phyloP scores from a whole-genome alignment of 1,140 invertebrate species.

The Drosophila nebulosa region DNA sequence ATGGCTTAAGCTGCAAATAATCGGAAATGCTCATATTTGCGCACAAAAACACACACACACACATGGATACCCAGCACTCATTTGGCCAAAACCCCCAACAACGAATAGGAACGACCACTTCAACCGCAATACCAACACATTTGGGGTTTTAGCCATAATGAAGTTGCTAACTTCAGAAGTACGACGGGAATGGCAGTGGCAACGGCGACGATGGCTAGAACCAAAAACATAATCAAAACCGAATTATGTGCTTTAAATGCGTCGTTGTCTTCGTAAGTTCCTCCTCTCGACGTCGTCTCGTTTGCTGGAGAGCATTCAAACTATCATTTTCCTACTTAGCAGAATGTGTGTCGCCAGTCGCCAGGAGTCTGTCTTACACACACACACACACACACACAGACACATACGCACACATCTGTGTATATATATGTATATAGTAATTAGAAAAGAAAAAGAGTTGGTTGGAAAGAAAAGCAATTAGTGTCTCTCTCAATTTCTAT shows the following conservation, averaged over 20 bases:
- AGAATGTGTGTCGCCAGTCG: constrained; percentile 76
- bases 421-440: constrained; percentile 54
- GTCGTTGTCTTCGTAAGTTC: constrained; percentile 16
- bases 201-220: constrained; percentile 10
- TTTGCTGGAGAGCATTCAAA: constrained; percentile 66
- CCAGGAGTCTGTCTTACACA: constrained; percentile 54
- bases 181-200: constrained; percentile 16
- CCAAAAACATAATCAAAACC: constrained; percentile 80
- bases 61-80: constrained; percentile 46
- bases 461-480: constrained; percentile 75
- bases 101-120: constrained; percentile 27
- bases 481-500: constrained; percentile 77
- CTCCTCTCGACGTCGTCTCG: constrained; percentile 21
- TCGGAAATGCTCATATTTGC: constrained; percentile 62
- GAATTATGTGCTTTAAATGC: constrained; percentile 79
- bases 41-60: constrained; percentile 37
- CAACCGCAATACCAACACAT: constrained; percentile 76
- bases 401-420: constrained; percentile 22
- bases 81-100: constrained; percentile 38
- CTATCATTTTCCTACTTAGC: constrained; percentile 78
- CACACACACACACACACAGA: constrained; percentile 6
- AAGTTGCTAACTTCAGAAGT: constrained; percentile 74
- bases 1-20: constrained; percentile 64
- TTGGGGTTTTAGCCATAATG: constrained; percentile 77
- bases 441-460: constrained; percentile 79